Conservation (phyloP, 2,888 invertebrate genomes). For the Drosophila dives region DNA sequence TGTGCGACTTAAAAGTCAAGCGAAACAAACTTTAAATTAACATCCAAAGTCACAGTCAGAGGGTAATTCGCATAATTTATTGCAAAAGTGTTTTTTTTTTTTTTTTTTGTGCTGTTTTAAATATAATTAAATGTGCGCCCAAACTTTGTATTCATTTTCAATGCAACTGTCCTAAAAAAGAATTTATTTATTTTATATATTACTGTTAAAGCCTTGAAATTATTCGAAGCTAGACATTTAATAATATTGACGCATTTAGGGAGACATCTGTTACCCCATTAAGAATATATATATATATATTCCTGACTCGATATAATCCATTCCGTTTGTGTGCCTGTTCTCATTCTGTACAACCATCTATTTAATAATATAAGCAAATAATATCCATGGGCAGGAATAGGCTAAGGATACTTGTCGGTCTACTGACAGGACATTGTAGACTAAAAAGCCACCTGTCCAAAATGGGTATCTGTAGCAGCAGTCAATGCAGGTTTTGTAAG, state of each 20-base stretch:
- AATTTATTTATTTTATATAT: background rate
- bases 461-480: too few relatives aligned
- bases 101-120: background rate
- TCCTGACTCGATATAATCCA: background rate
- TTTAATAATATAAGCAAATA: too few relatives aligned
- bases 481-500: too few relatives aligned
- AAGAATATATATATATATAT: background rate
- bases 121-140: background rate
- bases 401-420: too few relatives aligned
- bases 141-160: background rate
- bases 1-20: background rate
- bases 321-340: background rate
- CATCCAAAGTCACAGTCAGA: background rate
- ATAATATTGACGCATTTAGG: too few relatives aligned
- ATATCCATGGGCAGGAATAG: too few relatives aligned
- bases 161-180: background rate
- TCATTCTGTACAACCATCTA: background rate
- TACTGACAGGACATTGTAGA: too few relatives aligned
- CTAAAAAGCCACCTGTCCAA: too few relatives aligned
- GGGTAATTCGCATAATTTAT: background rate
- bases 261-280: background rate
- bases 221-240: background rate
- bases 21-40: background rate
- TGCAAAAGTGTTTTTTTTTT: background rate
- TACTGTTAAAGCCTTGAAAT: background rate